These are phyloP conservation scores for Pammene aurita DNA, from an alignment of 2,888 invertebrate genomes.

Conservation along the genomic window DNA sequence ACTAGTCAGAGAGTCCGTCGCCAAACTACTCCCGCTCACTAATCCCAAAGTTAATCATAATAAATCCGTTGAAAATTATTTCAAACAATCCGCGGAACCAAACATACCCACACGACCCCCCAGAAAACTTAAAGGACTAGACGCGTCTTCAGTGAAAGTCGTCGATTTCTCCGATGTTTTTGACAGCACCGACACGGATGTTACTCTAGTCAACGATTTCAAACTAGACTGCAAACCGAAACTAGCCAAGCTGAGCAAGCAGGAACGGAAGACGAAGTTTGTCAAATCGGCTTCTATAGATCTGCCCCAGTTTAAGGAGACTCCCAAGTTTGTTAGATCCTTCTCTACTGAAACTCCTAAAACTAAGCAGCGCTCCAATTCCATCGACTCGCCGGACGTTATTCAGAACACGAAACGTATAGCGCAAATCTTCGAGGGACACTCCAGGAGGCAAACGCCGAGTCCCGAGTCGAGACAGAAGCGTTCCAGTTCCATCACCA, in stretches of 20 bases:
- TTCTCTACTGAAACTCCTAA: constrained; percentile 42
- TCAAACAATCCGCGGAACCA: constrained; percentile 41
- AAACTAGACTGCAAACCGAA: constrained; percentile 41
- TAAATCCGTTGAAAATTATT: constrained; percentile 17
- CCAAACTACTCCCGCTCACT: constrained; percentile 61
- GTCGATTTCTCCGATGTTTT: constrained; percentile 57
- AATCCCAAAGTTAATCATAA: constrained; percentile 53
- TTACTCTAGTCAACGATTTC: constrained; percentile 55
- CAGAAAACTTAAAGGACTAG: constrained; percentile 69
- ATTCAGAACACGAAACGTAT: constrained; percentile 63
- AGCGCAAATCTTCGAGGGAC: constrained; percentile 66
- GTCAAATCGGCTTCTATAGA: neutral
- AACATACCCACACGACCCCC: constrained; percentile 50
- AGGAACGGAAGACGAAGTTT: neutral
- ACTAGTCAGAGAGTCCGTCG: constrained; percentile 61
- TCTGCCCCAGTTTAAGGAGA: constrained; percentile 39
- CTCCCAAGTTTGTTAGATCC: constrained; percentile 30
- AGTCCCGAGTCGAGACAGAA: constrained; percentile 60
- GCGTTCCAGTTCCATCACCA: constrained; percentile 59
- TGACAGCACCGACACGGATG: constrained; percentile 68
- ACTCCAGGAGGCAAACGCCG: constrained; percentile 60
- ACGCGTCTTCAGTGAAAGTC: constrained; percentile 54
- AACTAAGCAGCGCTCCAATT: constrained; percentile 60
- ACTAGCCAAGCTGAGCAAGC: constrained; percentile 1
- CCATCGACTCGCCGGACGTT: constrained; percentile 60